These are phyloP conservation scores for Clitarchus hookeri DNA, from an alignment of 2,888 invertebrate genomes.

Conservation along the genomic window DNA sequence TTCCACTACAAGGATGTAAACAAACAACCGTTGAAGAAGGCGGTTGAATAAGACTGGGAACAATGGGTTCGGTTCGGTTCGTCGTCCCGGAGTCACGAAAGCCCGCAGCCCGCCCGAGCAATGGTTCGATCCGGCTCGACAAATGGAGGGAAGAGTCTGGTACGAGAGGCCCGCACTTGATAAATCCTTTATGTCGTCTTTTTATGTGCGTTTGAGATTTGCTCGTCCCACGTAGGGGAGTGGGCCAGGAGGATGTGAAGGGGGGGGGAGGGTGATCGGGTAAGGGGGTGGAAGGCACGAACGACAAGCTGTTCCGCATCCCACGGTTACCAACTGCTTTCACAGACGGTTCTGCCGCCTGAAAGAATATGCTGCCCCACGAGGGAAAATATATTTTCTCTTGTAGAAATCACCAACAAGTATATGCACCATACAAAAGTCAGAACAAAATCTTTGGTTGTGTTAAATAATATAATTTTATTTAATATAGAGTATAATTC, in stretches of 20 bases:
- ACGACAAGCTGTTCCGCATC: neutral
- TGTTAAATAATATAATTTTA: no score
- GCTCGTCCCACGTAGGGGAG: neutral
- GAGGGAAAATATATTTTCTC: no score
- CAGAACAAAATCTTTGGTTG: no score
- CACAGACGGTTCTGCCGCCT: neutral
- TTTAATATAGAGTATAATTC: no score
- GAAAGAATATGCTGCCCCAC: no score
- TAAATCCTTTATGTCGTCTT: constrained; percentile 2
- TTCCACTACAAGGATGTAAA: no score
- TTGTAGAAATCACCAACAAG: no score
- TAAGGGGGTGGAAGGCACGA: neutral
- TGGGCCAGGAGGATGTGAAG: neutral
- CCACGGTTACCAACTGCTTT: neutral
- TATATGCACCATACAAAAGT: no score
- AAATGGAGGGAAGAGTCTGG: neutral
- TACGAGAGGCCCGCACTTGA: neutral
- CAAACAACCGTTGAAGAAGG: no score
- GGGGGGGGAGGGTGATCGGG: neutral
- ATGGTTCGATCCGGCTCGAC: neutral
- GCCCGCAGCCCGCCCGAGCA: neutral
- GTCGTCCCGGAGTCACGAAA: neutral
- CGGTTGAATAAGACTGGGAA: no score
- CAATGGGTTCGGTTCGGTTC: no score
- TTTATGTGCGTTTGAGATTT: constrained; percentile 14